Evolutionary conservation across 2,888 invertebrate genomes (phyloP), one percentile per base, ranked within the genome.

Genomic region (Tetranychus piercei): DNA sequence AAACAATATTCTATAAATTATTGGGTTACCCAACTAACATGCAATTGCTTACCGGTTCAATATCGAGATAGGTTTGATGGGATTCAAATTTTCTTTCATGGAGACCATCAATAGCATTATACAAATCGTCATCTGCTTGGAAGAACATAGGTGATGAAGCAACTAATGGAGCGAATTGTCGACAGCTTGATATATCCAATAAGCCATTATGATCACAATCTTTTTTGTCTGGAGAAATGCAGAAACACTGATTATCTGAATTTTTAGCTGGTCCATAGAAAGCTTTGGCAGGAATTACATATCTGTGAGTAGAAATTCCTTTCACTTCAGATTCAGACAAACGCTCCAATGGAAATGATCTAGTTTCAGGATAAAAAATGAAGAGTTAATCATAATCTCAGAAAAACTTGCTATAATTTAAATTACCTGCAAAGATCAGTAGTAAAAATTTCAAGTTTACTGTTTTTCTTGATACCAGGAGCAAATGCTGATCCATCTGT

Each of bases 391-490:
- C 6, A 7, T 15, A 2, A 2, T 55, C 8, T 6, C 8, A 55
- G 0, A 15, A 15, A 15, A 55, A 55, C 2, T 34, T 8, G 44
- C 3, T 6, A n/a, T 20, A 22, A 0, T 71, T 9, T 71, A 11
- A 71, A 7, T 44, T 75, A 80, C 79, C 80, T 77, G 77, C 81
- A 81, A n/a, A 81, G 76, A 73, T 81, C 80, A 15, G 80, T 77
- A 15, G 78, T 78, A 75, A 80, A 81, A 23, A 80, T 71, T 66
- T 78, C 79, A n/a, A 81, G 75, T 18, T 75, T 65, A 9, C 79
- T 76, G 3, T 74, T 73, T 66, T 76, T 77, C 34, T 77, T 75
- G 1, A 80, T 65, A 66, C 77, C 78, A 3, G 80, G 80, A 55
- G 77, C 78, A 74, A 77, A 80, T 66, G 78, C 77, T 22, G 78